These are phyloP conservation scores for Pao palembangensis DNA, from an alignment of 2,113 vertebrate genomes.

Conservation along the genomic window DNA sequence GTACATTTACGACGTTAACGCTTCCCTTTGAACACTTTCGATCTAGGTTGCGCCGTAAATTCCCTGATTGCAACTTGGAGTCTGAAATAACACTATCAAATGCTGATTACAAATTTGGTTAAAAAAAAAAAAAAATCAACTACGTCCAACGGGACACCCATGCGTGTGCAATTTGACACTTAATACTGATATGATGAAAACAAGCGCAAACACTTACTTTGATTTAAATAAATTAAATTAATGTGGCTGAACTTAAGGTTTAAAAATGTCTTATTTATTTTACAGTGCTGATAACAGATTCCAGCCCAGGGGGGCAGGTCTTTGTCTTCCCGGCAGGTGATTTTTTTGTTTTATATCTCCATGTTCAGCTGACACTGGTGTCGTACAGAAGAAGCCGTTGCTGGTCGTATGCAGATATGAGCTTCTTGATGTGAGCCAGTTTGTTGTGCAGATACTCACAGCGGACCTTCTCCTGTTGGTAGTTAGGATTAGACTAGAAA, in stretches of 20 bases:
- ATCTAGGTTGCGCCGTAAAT: constrained; percentile 7
- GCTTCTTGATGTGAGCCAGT: constrained; percentile 91
- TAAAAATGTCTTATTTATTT: constrained; percentile 14
- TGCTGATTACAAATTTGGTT: constrained; percentile 24
- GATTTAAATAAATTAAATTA: constrained; percentile 13
- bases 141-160: background rate
- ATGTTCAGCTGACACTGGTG: constrained; percentile 25
- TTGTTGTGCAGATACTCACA: constrained; percentile 95
- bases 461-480: constrained; percentile 86
- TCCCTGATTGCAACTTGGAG: constrained; percentile 37
- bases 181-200: constrained; percentile 34
- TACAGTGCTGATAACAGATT: background rate
- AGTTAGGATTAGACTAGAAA: constrained; percentile 85
- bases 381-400: constrained; percentile 68
- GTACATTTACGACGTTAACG: too few relatives aligned
- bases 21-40: background rate
- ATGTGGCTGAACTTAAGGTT: constrained; percentile 7
- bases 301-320: constrained; percentile 12
- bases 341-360: background rate
- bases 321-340: background rate
- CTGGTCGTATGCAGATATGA: constrained; percentile 89
- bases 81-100: background rate
- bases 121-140: too few relatives aligned
- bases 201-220: constrained; percentile 20
- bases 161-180: background rate